phyloP scores from a whole-genome alignment of 1,140 invertebrate genomes.

The Sarcophaga bullata region DNA sequence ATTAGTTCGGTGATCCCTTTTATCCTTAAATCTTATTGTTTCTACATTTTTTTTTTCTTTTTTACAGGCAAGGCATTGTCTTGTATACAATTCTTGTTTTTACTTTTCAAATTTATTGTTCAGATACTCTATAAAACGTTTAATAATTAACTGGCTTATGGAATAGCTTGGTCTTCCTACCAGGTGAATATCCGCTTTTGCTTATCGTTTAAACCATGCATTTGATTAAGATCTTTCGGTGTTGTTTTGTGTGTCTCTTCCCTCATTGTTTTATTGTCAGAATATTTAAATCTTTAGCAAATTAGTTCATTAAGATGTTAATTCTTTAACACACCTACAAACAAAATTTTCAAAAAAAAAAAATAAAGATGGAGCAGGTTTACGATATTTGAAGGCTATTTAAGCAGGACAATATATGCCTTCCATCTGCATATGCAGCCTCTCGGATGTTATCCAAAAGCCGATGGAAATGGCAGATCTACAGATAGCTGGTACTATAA shows the following conservation, averaged over 20 bases:
- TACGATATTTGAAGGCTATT: too few relatives aligned
- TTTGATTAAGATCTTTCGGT: neutral
- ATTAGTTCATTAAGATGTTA: conserved; percentile 66
- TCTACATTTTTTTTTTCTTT: neutral
- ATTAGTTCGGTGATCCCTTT: conserved; percentile 61
- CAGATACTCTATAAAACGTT: conserved; percentile 57
- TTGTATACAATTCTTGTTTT: conserved; percentile 31
- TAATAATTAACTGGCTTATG: conserved; percentile 64
- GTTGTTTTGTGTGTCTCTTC: neutral
- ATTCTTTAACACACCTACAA: conserved; percentile 65
- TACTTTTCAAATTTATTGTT: conserved; percentile 1
- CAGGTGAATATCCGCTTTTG: conserved; percentile 31
- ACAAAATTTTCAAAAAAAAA: conserved; percentile 32
- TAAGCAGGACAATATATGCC: too few relatives aligned
- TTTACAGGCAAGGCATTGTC: neutral
- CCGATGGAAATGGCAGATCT: too few relatives aligned
- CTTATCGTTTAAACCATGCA: neutral
- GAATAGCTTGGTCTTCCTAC: neutral
- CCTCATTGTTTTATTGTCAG: neutral
- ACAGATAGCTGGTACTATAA: too few relatives aligned
- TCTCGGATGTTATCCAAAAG: too few relatives aligned
- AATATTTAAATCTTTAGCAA: conserved; percentile 60
- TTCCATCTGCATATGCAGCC: too few relatives aligned
- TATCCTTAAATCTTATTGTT: conserved; percentile 46
- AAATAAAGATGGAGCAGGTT: too few relatives aligned